Conservation (phyloP, 2,888 invertebrate species). For the Steinernema hermaphroditum region DNA sequence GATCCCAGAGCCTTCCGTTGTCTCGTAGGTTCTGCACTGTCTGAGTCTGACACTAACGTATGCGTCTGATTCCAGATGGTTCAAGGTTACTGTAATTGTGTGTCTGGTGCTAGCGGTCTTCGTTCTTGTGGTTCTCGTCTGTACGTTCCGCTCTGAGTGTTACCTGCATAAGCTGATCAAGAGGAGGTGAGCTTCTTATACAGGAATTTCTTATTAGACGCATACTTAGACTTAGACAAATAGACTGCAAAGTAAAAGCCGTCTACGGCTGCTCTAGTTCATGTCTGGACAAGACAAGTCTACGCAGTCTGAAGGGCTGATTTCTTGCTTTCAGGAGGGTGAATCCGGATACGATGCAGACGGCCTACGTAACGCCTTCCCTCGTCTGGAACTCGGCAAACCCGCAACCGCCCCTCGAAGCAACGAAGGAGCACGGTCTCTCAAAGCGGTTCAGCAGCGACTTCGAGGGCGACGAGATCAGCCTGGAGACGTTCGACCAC, state of each 20-base stretch:
- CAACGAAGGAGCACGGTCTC: slow-evolving; percentile 15
- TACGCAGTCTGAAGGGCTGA: background rate
- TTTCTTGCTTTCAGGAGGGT: background rate
- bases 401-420: slow-evolving; percentile 21
- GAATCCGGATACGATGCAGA: slow-evolving; percentile 13
- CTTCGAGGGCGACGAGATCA: slow-evolving; percentile 28
- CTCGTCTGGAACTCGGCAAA: background rate
- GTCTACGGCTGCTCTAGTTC: too few species aligned
- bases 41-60: background rate
- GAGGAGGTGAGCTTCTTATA: background rate
- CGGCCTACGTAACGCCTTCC: slow-evolving; percentile 15
- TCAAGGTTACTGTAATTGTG: background rate
- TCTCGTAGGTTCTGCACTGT: background rate
- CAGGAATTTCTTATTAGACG: background rate
- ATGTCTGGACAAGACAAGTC: too few species aligned
- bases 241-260: too few species aligned
- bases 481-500: slow-evolving; percentile 17
- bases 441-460: slow-evolving; percentile 26
- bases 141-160: background rate
- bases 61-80: background rate
- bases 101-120: slow-evolving; percentile 1
- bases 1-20: background rate
- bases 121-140: background rate
- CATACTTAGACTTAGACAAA: too few species aligned
- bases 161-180: slow-evolving; percentile 21